Evolutionary conservation across 1,140 invertebrate genomes (phyloP), one percentile per base, ranked within the genome.

Genomic region (Trichogramma pretiosum): DNA sequence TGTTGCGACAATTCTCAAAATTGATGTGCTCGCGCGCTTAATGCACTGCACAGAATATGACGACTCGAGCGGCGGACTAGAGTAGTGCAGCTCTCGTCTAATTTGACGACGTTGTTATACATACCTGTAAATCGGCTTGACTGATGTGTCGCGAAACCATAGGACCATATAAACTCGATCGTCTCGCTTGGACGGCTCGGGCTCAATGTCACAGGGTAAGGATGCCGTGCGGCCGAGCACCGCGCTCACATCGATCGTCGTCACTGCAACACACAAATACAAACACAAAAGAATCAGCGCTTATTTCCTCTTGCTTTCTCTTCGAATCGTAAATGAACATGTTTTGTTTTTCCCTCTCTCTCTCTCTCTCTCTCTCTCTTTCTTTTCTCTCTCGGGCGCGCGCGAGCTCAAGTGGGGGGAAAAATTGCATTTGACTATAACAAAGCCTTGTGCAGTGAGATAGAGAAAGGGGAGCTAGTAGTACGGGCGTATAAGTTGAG

Each of bases 161-260:
- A 93, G 74, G 52, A 93, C 87, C 83, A 92, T 87, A 67, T 88
- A 87, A 50, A 91, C 85, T 52, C 85, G 74, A 64, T 92, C 89
- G 56, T 88, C 84, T 59, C 78, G 77, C 49, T 80, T 79, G 59
- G 74, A 72, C 24, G 84, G 82, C 63, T 85, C 81, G 59, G 84
- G 82, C 63, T 85, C 81, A 59, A 90, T 87, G 72, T 90, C 85
- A 72, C 89, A 91, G 30, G 88, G 87, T 54, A 92, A 72, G 42
- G 79, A 79, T 47, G 85, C 86, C 46, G 78, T 84, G 43, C 82
- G 75, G 34, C 85, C 84, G 50, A 89, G 77, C 26, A 92, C 87
- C 11, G 85, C 86, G 53, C 83, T 85, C 53, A 89, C 85, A 43
- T 81, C 78, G 52, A 79, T 74, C 28, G 79, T 79, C 41, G 80